A percentile compares a stretch with the other conserved stretches of the same genome.
These are phyloP conservation scores for Argyresthia goedartella DNA, from an alignment of 2,888 invertebrate species.

Conservation along the genomic window DNA sequence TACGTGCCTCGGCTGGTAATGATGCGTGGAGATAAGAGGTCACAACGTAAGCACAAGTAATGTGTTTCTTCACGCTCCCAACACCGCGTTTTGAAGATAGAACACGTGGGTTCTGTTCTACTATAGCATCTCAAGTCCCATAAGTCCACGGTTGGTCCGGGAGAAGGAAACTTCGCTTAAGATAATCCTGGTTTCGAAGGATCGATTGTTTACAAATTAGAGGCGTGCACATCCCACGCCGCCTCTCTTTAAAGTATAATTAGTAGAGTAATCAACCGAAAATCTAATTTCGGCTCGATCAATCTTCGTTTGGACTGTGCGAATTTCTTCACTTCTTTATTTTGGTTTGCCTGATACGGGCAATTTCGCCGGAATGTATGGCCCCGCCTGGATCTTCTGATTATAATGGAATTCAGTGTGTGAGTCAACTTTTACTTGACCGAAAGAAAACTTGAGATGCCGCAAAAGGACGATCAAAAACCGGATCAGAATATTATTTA, in stretches of 20 bases:
- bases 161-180: too few relatives aligned
- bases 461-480: conserved; percentile 1
- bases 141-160: too few relatives aligned
- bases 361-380: conserved; percentile 26
- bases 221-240: too few relatives aligned
- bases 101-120: too few relatives aligned
- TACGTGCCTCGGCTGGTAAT: conserved; percentile 7
- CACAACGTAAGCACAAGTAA: not conserved
- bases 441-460: conserved; percentile 17
- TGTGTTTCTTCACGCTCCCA: conserved; percentile 4
- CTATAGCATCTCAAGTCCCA: too few relatives aligned
- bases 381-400: conserved; percentile 23
- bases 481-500: conserved; percentile 1
- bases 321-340: conserved; percentile 18
- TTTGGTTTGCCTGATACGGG: conserved; percentile 20
- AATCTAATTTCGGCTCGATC: conserved; percentile 21
- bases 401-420: conserved; percentile 33
- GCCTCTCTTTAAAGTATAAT: not conserved
- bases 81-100: not conserved
- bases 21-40: not conserved
- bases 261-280: conserved; percentile 1
- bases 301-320: conserved; percentile 24
- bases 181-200: too few relatives aligned
- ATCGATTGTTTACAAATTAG: too few relatives aligned
- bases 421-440: conserved; percentile 35